Percentiles rank a stretch among this genome's conserved stretches.
Conservation (phyloP, 92 coral and sea anemone species). For the Porites cylindrica region DNA sequence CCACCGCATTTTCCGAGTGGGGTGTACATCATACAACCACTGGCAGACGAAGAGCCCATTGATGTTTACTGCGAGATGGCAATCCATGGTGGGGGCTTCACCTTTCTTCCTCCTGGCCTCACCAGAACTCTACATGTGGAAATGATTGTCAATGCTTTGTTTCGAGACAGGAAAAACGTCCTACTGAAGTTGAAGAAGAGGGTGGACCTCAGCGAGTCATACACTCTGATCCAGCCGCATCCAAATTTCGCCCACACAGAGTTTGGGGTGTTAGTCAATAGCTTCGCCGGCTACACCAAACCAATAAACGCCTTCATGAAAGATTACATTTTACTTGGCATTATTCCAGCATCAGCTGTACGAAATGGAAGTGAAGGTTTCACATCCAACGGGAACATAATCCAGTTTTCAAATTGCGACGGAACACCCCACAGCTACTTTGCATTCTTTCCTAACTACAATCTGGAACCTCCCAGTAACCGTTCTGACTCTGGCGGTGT, state of each 20-base stretch:
- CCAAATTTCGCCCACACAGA: not conserved
- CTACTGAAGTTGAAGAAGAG: conserved; percentile 47
- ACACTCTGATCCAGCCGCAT: conserved; percentile 39
- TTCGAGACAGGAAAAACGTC: conserved; percentile 53
- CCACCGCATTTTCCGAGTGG: conserved; percentile 32
- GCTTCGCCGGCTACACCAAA: conserved; percentile 9
- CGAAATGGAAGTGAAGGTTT: conserved; percentile 7
- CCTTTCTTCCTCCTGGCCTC: conserved; percentile 61
- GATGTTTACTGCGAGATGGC: conserved; percentile 68
- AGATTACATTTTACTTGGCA: not conserved
- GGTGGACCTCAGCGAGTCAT: conserved; percentile 23
- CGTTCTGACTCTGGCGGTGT: not conserved
- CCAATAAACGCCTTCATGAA: not conserved
- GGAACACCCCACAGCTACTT: conserved; percentile 62
- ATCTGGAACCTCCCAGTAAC: conserved; percentile 31
- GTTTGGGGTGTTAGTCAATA: conserved; percentile 6
- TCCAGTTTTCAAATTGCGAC: conserved; percentile 60
- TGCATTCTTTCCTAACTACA: conserved; percentile 69
- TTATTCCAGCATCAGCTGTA: not conserved
- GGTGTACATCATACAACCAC: conserved; percentile 25
- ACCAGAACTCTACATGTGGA: not conserved
- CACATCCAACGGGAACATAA: conserved; percentile 36
- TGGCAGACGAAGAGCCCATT: not conserved
- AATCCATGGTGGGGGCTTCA: conserved; percentile 63
- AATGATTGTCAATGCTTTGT: conserved; percentile 31